Conservation (phyloP, 2,113 vertebrate species). For the Riparia riparia region DNA sequence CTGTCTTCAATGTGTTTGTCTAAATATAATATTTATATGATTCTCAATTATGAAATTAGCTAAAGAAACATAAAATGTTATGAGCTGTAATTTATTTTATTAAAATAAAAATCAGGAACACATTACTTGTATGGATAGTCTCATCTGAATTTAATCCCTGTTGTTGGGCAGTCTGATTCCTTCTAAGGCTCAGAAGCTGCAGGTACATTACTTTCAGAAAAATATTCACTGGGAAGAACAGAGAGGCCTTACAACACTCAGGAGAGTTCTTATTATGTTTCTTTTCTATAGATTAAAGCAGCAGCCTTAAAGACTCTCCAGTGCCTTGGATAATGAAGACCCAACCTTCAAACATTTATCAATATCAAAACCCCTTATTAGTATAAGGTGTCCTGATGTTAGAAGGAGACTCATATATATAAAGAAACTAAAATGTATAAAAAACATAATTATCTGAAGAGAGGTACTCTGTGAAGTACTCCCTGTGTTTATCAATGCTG, state of each 20-base stretch:
- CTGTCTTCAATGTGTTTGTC: conserved; percentile 31
- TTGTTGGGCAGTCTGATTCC: not conserved
- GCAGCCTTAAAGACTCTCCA: not conserved
- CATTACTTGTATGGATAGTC: not conserved
- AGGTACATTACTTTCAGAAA: not conserved
- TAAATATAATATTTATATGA: conserved; percentile 44
- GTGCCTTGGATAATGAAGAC: not conserved
- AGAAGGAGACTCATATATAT: not conserved
- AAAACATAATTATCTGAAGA: not conserved
- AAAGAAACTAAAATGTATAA: not conserved
- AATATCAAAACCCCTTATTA: not conserved
- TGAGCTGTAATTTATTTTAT: conserved; percentile 16
- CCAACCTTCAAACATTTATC: not conserved
- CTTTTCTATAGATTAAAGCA: not conserved
- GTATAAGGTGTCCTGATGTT: not conserved
- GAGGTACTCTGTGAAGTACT: not conserved
- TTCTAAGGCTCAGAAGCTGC: not conserved
- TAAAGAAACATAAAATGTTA: conserved; percentile 30
- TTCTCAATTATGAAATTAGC: conserved; percentile 4
- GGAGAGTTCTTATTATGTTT: not conserved
- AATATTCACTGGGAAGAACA: not conserved
- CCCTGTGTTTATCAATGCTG: not conserved
- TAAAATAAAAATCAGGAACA: conserved; percentile 21
- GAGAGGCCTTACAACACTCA: not conserved
- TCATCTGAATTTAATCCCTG: not conserved